phyloP scores from a whole-genome alignment of 1,140 invertebrate genomes.

The Leptinotarsa texana region DNA sequence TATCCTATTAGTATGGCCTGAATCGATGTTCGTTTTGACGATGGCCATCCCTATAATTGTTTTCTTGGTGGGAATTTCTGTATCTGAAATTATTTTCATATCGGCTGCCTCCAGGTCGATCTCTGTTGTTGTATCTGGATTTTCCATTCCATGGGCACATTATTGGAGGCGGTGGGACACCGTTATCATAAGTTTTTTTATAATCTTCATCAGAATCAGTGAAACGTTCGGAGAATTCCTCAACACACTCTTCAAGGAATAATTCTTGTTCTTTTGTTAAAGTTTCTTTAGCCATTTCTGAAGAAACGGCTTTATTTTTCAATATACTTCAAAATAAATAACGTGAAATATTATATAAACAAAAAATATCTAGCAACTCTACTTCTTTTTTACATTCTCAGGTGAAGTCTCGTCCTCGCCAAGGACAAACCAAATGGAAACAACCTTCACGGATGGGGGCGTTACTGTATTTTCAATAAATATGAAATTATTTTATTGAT shows the following conservation, averaged over 20 bases:
- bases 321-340: no score
- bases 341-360: no score
- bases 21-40: slow-evolving; percentile 6
- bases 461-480: no score
- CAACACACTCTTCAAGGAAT: slow-evolving; percentile 50
- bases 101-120: slow-evolving; percentile 27
- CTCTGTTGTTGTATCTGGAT: slow-evolving; percentile 32
- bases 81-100: slow-evolving; percentile 30
- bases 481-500: no score
- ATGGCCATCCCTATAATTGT: neutral
- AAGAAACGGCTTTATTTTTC: no score
- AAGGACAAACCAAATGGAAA: no score
- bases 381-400: no score
- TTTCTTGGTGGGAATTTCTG: slow-evolving; percentile 25
- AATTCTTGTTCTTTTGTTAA: slow-evolving; percentile 45
- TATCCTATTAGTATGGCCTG: slow-evolving; percentile 13
- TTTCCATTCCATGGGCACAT: slow-evolving; percentile 48
- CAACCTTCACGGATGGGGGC: no score
- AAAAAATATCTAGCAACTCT: no score
- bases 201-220: slow-evolving; percentile 49
- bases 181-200: slow-evolving; percentile 43
- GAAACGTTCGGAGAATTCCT: slow-evolving; percentile 50
- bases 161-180: slow-evolving; percentile 50
- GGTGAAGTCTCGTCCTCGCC: no score
- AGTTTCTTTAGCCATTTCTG: neutral